Base-by-base conservation (phyloP, 2,888 invertebrate species). In the Noctua janthina region DNA sequence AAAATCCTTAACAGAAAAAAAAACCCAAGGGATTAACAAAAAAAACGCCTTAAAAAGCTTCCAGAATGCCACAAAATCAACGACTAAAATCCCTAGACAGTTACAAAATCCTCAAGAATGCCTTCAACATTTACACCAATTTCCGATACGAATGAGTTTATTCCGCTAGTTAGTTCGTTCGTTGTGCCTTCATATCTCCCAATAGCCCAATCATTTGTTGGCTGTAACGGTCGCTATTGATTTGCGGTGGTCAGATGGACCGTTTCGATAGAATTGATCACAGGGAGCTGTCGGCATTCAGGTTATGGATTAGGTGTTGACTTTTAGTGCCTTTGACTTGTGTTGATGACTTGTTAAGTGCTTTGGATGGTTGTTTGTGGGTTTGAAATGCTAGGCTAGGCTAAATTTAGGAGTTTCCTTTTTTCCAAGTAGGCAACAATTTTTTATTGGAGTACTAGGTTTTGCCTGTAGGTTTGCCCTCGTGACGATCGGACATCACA, bases 211-310 rank as follows among this genome's bases (percentile, higher is more conserved):
- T 88, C 86, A 87, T 87, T 88, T 81, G 83, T 71, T 74, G 77
- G 73, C 70, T 84, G 81, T 78, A 87, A 87, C 71, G 85, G 80
- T 74, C 17, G 76, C 70, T 88, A 88, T 88, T 79, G 86, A 88
- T 86, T 69, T 74, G 74, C 49, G 74, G 74, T 81, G 80, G 88
- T 81, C 78, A 83, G 81, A 84, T 79, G 80, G 69, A 81, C 72
- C 71, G 76, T 87, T 89, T 79, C 81, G 87, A 83, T 80, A 77
- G 87, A 80, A 87, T 82, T 81, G 81, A 88, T 86, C 74, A 81
- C 78, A 54, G 54, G 69, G 69, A 67, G 81, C 70, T 84, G 84
- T 80, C 70, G 81, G 78, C 74, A 88, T 85, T 88, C 59, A 76
- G 77, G 82, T 66, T 72, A 81, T 67, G 77, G 72, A 73, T 77